These are phyloP conservation scores for Mionectes macconnelli DNA, from an alignment of 2,113 vertebrate species.

Conservation along the genomic window DNA sequence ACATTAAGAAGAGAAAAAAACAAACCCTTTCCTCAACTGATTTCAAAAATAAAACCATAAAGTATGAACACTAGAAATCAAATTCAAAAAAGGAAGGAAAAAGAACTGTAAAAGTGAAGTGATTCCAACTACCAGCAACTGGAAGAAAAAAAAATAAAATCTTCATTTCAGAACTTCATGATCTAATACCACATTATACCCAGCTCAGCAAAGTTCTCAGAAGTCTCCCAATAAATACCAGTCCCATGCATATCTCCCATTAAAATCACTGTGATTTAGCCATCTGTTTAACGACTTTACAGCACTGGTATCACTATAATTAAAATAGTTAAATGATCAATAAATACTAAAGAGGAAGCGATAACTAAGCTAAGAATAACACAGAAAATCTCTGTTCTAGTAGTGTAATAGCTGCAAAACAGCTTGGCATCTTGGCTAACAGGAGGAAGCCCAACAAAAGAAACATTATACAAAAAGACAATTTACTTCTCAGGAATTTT, in stretches of 20 bases:
- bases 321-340: background rate
- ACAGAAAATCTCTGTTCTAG: background rate
- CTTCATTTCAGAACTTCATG: background rate
- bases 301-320: background rate
- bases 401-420: background rate
- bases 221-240: background rate
- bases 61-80: background rate
- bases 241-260: background rate
- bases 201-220: background rate
- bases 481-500: conserved; percentile 23
- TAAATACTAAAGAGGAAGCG: background rate
- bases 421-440: background rate
- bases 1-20: background rate
- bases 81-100: background rate
- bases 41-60: background rate
- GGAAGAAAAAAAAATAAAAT: background rate
- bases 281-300: background rate
- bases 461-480: background rate
- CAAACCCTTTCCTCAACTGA: background rate
- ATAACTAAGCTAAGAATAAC: background rate
- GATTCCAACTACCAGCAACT: background rate
- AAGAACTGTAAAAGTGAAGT: background rate
- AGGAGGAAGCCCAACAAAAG: background rate
- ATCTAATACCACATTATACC: background rate
- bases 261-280: background rate